Percentiles rank a stretch among this genome's conserved stretches.
Evolutionary conservation across 1,140 invertebrate species (phyloP).

Genomic region (Ostrea denselamellosa): DNA sequence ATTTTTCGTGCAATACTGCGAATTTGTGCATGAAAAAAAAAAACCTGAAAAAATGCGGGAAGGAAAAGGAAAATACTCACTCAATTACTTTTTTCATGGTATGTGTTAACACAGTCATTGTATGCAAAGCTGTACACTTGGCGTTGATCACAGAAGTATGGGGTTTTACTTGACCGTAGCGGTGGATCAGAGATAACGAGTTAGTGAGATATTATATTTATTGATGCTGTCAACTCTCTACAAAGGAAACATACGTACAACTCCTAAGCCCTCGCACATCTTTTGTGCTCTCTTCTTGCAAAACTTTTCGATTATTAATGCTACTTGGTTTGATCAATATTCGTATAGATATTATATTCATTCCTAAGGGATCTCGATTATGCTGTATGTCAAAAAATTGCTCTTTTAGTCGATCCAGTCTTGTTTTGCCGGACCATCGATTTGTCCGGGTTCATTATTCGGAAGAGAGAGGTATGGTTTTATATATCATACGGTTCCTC

Average conservation of each 20-base stretch:
- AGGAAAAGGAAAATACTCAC: too few relatives aligned
- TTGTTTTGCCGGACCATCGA: not conserved
- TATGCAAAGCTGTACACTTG: not conserved
- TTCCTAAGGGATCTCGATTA: not conserved
- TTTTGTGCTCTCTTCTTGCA: not conserved
- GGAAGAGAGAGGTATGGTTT: not conserved
- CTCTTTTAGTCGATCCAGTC: slow-evolving; percentile 15
- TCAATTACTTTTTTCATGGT: too few relatives aligned
- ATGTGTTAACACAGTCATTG: too few relatives aligned
- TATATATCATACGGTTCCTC: not conserved
- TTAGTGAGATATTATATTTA: not conserved
- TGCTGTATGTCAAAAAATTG: slow-evolving; percentile 15
- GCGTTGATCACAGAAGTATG: not conserved
- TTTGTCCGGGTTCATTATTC: not conserved
- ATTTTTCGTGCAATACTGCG: too few relatives aligned
- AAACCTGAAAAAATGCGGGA: too few relatives aligned
- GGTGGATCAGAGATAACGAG: not conserved
- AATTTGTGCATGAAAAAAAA: too few relatives aligned
- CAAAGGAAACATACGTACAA: not conserved
- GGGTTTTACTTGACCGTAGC: not conserved
- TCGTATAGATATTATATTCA: slow-evolving; percentile 11
- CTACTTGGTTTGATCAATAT: not conserved
- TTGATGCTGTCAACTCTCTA: not conserved
- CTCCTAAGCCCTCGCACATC: not conserved
- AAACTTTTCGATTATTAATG: slow-evolving; percentile 5